These are phyloP conservation scores for Gadus macrocephalus DNA, from an alignment of 2,113 vertebrate species.

Conservation along the genomic window DNA sequence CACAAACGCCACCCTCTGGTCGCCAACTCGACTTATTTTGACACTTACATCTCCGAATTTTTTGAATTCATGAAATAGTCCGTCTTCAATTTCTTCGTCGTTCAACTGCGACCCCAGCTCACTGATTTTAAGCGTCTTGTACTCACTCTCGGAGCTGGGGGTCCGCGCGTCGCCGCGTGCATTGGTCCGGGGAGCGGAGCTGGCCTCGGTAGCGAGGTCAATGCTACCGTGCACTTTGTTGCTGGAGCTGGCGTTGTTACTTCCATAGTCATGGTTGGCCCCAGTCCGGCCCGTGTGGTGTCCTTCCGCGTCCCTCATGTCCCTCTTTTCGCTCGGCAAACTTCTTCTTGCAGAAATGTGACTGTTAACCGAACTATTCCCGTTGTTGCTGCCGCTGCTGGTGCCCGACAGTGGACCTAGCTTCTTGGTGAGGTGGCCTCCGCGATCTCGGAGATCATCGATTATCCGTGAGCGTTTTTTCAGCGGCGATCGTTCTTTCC, in stretches of 20 bases:
- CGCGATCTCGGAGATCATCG: slow-evolving; percentile 77
- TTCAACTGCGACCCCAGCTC: slow-evolving; percentile 89
- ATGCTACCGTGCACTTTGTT: slow-evolving; percentile 51
- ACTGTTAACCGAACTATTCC: slow-evolving; percentile 68
- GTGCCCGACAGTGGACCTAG: slow-evolving; percentile 56
- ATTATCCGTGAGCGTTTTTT: slow-evolving; percentile 86
- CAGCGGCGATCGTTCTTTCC: slow-evolving; percentile 89
- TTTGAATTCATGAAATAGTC: slow-evolving; percentile 94
- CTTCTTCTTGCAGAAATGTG: slow-evolving; percentile 68
- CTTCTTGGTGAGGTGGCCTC: slow-evolving; percentile 81
- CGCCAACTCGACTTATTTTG: slow-evolving; percentile 86
- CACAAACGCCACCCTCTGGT: slow-evolving; percentile 89
- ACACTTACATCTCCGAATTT: slow-evolving; percentile 95
- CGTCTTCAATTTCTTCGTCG: slow-evolving; percentile 94
- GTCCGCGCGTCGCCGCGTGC: slow-evolving; percentile 68
- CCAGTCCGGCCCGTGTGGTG: slow-evolving; percentile 68
- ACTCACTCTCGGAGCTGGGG: slow-evolving; percentile 74
- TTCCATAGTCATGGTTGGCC: slow-evolving; percentile 69
- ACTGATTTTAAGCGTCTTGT: slow-evolving; percentile 95
- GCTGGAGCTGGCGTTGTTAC: slow-evolving; percentile 65
- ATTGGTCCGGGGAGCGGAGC: slow-evolving; percentile 40
- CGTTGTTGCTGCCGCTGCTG: slow-evolving; percentile 54
- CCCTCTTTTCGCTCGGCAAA: slow-evolving; percentile 77
- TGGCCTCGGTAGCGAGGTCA: slow-evolving; percentile 46
- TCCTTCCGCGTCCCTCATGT: slow-evolving; percentile 75